Base-by-base conservation (phyloP, 2,113 vertebrate species). In the Quiscalus mexicanus region DNA sequence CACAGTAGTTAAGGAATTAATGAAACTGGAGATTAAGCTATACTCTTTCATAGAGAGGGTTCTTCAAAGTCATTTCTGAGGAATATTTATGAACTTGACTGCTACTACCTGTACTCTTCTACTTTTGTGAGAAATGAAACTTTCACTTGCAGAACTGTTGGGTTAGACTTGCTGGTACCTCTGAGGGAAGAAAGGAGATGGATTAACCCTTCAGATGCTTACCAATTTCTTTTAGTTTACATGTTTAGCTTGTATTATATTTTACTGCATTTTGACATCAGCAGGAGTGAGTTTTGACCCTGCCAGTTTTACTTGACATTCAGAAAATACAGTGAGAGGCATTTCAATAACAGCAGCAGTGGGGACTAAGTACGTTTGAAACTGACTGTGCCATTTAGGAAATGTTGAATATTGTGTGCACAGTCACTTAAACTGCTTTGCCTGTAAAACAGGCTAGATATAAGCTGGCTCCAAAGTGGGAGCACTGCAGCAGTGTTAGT, bases 11-110 rank as follows among this genome's bases (percentile, higher is more conserved):
- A 92, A 96, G 83, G 76, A 95, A 96, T 95, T 97, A 95, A 96
- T 96, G 93, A 94, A 96, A 95, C 73, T 94, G 73, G 93, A 95
- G 93, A 95, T 96, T 89, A 96, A 93, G 69, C 41, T 90, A 90
- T 65, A 37, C 76, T 94, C 77, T 90, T 96, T 93, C 85, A 88
- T 56, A 93, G 68, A 95, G 68, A 96, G 93, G 84, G 60, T 94
- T 94, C 95, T 93, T 96, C 95, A 90, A 89, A 93, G 83, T 97
- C 14, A 73, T 94, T 86, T 90, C 73, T 89, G 79, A 94, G 76
- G 93, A 95, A 90, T 96, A 96, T 96, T 96, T 94, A 95, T 96
- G 90, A 96, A 94, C 75, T 90, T 90, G 75, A 95, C 85, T 96
- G 56, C 64, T 89, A 28, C 75, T 96, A 75, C 52, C 92, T 75